These are phyloP conservation scores for Caenorhabditis parvicauda DNA, from an alignment of 2,888 invertebrate genomes.

Conservation along the genomic window DNA sequence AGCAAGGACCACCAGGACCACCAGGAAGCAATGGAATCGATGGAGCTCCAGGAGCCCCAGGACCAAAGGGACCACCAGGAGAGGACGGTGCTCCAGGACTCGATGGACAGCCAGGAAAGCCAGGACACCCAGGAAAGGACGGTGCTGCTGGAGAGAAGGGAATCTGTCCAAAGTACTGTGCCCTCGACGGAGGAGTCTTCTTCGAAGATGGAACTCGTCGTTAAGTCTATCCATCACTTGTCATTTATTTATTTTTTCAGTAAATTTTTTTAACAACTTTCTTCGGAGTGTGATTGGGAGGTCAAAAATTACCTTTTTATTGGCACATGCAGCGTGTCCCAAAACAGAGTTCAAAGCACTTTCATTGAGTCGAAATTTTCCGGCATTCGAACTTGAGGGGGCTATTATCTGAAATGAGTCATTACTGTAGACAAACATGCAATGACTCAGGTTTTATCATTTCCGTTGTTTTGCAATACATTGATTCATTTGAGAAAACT, in stretches of 20 bases:
- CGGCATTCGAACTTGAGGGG: constrained; percentile 44
- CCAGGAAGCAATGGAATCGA: constrained; percentile 44
- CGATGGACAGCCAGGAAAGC: constrained; percentile 43
- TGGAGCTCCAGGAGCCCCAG: constrained; percentile 45
- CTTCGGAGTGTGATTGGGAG: background rate
- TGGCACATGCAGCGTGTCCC: constrained; percentile 53
- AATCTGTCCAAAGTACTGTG: constrained; percentile 50
- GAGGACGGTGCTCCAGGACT: constrained; percentile 43
- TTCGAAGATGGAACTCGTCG: constrained; percentile 61
- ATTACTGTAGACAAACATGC: too few species aligned
- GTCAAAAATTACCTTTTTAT: constrained; percentile 49
- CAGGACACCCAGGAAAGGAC: constrained; percentile 42
- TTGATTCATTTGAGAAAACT: too few species aligned
- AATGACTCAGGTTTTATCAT: too few species aligned
- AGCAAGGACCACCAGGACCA: constrained; percentile 46
- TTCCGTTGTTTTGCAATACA: too few species aligned
- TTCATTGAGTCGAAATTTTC: constrained; percentile 55
- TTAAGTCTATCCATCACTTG: constrained; percentile 14
- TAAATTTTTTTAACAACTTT: constrained; percentile 9
- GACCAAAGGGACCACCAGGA: constrained; percentile 44
- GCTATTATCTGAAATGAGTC: constrained; percentile 39
- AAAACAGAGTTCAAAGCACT: constrained; percentile 56
- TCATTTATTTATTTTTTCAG: constrained; percentile 24
- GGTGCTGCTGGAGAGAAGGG: constrained; percentile 47
- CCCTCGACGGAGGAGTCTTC: constrained; percentile 56